Conservation (phyloP, 2,113 vertebrate genomes). For the Heptranchias perlo region DNA sequence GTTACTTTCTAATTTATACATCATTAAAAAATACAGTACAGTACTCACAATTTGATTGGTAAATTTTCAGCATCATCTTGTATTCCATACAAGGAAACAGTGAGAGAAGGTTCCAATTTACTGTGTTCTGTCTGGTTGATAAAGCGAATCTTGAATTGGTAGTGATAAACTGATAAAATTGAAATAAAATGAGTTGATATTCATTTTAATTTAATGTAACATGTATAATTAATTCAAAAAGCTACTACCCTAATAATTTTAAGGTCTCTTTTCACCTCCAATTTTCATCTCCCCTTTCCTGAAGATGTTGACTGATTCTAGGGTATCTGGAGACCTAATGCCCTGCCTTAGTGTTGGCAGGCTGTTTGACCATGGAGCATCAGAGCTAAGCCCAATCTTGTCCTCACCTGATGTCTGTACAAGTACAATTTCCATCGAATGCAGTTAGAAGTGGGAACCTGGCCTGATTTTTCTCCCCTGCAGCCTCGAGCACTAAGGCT, state of each 20-base stretch:
- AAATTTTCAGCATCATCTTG: constrained; percentile 67
- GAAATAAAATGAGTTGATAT: neutral
- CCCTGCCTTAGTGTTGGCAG: neutral
- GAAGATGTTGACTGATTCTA: neutral
- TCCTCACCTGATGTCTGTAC: too few species aligned
- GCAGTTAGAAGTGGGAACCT: neutral
- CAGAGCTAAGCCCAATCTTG: neutral
- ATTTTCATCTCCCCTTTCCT: neutral
- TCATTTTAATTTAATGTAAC: neutral
- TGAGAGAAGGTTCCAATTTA: constrained; percentile 60
- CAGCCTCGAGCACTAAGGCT: neutral
- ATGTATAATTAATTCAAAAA: neutral
- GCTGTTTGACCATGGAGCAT: neutral
- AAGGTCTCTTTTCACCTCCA: neutral
- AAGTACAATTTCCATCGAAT: neutral
- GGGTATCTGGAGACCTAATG: neutral
- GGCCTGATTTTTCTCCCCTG: neutral
- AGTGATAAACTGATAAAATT: constrained; percentile 72
- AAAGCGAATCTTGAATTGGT: constrained; percentile 85
- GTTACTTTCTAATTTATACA: neutral
- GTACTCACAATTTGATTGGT: constrained; percentile 72
- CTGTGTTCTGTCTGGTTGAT: constrained; percentile 63
- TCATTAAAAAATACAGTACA: neutral
- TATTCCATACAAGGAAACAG: constrained; percentile 71
- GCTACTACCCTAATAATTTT: neutral